Percentiles rank a stretch among this genome's conserved stretches.
Conservation (phyloP, 2,113 vertebrate genomes). For the Petaurus breviceps region DNA sequence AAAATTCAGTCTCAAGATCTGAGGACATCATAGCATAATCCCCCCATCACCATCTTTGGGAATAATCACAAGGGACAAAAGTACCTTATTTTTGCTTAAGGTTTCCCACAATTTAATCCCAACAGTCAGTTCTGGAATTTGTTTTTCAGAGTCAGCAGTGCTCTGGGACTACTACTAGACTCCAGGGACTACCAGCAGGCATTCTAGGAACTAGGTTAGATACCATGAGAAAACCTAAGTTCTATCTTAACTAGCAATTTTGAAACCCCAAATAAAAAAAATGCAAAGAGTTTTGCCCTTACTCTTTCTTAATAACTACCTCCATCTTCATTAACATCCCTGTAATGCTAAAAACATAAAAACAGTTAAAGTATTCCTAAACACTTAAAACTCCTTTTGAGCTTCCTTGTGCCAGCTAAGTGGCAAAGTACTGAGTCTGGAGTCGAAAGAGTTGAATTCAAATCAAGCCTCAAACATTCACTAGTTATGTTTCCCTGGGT, state of each 20-base stretch:
- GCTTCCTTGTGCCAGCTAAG: not conserved
- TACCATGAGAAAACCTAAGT: not conserved
- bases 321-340: not conserved
- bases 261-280: not conserved
- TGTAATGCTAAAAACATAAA: not conserved
- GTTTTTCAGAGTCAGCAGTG: not conserved
- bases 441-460: not conserved
- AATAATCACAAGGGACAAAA: slow-evolving; percentile 19
- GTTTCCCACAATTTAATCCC: slow-evolving; percentile 12
- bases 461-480: not conserved
- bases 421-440: not conserved
- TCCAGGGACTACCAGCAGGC: not conserved
- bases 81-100: slow-evolving; percentile 30
- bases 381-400: not conserved
- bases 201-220: not conserved
- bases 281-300: not conserved
- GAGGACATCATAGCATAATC: not conserved
- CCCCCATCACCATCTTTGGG: slow-evolving; percentile 5
- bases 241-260: not conserved
- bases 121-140: slow-evolving; percentile 7
- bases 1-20: slow-evolving; percentile 10
- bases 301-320: not conserved
- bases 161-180: too few species aligned
- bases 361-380: not conserved
- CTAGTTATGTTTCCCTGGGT: not conserved